Percentiles rank a stretch among this genome's conserved stretches.
Conservation (phyloP, 2,888 invertebrate genomes). For the Anoplius nigerrimus region DNA sequence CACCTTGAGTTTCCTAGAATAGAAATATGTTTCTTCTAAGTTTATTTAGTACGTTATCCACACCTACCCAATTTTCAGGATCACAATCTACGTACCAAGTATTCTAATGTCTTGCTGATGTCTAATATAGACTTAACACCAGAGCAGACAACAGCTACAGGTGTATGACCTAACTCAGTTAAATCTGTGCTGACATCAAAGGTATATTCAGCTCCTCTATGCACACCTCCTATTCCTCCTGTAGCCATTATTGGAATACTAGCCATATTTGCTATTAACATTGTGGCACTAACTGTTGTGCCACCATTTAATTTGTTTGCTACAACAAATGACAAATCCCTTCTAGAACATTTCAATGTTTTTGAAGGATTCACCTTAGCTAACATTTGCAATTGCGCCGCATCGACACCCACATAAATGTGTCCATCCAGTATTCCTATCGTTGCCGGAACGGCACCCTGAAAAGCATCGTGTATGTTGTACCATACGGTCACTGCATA, state of each 20-base stretch:
- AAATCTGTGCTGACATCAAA: conserved; percentile 97
- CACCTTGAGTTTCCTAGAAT: conserved; percentile 93
- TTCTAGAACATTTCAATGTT: conserved; percentile 88
- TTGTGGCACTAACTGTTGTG: conserved; percentile 97
- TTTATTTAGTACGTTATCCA: not conserved
- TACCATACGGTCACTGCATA: conserved; percentile 8
- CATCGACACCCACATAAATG: conserved; percentile 86
- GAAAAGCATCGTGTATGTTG: conserved; percentile 36
- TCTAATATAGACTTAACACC: conserved; percentile 99
- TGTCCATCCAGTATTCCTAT: conserved; percentile 91
- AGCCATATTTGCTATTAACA: conserved; percentile 87
- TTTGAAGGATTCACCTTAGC: conserved; percentile 76
- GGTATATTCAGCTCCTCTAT: conserved; percentile 89
- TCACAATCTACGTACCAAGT: conserved; percentile 80
- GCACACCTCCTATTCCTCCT: conserved; percentile 96
- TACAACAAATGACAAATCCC: conserved; percentile 88
- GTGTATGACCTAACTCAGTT: conserved; percentile 90
- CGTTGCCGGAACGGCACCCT: conserved; percentile 94
- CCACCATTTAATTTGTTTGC: conserved; percentile 88
- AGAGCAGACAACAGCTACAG: conserved; percentile 94
- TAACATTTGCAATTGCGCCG: conserved; percentile 81
- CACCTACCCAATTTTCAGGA: not conserved
- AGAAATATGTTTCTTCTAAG: conserved; percentile 14
- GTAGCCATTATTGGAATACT: conserved; percentile 96
- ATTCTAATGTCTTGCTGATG: conserved; percentile 94